Base-by-base conservation (phyloP, 2,888 invertebrate genomes). In the Catonia carolina region DNA sequence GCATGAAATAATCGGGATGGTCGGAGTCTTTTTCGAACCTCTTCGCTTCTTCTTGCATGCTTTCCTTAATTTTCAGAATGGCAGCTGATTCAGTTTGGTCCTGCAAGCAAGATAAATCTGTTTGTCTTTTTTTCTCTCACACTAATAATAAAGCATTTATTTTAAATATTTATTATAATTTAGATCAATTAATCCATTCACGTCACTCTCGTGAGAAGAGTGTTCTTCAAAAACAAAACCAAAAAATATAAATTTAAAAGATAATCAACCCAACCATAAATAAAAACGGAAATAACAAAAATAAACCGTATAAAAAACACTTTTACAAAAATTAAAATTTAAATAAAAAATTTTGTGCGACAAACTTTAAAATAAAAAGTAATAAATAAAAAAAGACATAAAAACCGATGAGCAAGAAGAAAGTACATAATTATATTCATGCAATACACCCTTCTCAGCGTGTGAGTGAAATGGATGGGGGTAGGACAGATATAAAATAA, bases 31-130 rank as follows among this genome's bases (percentile, higher is more conserved):
- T 94, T 78, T 95, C 94, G 80, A 94, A 94, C 78, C 96, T 88
- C 82, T 96, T 97, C 75, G 97, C 97, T 79, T 98, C 98, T 77
- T 98, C 97, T 78, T 98, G 96, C 95, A 99, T 97, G 82, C 94
- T 95, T 80, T 97, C 97, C 83, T 98, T 98, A 77, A 99, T 98
- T 84, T 98, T 98, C 80, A 97, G 84, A 78, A 99, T 99, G 81
- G 97, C 98, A 75, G 96, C 97, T 72, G 95, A 95, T 82, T 97
- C 97, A 74, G 89, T 96, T 81, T 95, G 93, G 82, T 93, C 85
- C 80, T 81, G 82, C 66, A 78, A 77, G 53, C 56, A 60, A 60
- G 53, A 57, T 48, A 53, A 53, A 58, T 45, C 27, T 27, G 58
- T 58, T 14, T 54, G 53, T 58, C 49, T 58, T 36, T 58, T 35